phyloP scores from a whole-genome alignment of 2,888 invertebrate species.

The Nasonovia ribisnigri region DNA sequence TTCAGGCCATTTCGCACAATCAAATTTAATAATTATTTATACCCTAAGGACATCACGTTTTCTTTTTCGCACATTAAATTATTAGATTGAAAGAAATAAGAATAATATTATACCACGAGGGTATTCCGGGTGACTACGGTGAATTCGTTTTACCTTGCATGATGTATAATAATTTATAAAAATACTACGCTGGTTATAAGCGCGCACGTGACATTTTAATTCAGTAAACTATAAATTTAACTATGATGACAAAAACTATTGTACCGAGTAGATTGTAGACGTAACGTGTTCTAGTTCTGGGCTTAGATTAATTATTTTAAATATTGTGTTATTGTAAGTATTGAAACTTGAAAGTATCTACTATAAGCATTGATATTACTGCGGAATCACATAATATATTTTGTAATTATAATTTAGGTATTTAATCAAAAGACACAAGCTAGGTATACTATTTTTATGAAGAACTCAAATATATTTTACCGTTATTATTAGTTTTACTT shows the following conservation, averaged over 20 bases:
- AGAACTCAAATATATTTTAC: not conserved
- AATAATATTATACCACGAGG: not conserved
- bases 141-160: not conserved
- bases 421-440: not conserved
- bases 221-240: not conserved
- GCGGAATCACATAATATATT: not conserved
- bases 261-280: not conserved
- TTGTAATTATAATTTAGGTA: not conserved
- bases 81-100: not conserved
- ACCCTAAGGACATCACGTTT: constrained; percentile 28
- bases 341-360: too few relatives aligned
- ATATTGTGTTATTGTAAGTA: not conserved
- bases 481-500: not conserved
- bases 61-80: not conserved
- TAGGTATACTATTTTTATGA: not conserved
- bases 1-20: not conserved
- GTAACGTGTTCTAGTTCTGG: not conserved
- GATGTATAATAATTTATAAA: not conserved
- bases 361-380: not conserved
- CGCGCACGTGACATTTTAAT: not conserved
- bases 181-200: not conserved
- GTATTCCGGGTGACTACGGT: not conserved
- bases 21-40: not conserved
- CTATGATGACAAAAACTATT: not conserved
- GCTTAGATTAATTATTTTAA: not conserved